Evolutionary conservation across 2,888 invertebrate genomes (phyloP), one percentile per base, ranked within the genome.

Genomic region (Thecocarcelia acutangulata): DNA sequence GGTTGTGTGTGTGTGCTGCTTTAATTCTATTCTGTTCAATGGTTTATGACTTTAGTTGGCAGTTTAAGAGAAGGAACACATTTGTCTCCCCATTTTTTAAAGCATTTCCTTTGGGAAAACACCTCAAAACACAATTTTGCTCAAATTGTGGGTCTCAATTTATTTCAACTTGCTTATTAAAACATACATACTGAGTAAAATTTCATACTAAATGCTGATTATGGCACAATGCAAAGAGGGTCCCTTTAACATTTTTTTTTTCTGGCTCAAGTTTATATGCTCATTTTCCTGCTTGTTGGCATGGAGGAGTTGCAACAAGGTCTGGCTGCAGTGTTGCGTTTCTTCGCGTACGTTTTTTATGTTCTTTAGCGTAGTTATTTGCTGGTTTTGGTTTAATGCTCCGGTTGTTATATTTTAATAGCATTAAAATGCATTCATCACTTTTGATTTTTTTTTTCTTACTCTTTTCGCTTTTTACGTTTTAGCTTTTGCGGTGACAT

Each of bases 351-450:
- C 3, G 13, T 54, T 9, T 5, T n/a, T 46, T 9, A 17, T 46
- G 54, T 63, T 19, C n/a, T 46, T 56, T 42, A 66, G 68, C 52
- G 28, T 44, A 33, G 68, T 73, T 73, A 58, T 59, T 75, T 68
- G 61, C 77, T 69, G 28, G 78, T 78, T 78, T 78, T 82, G 73
- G 63, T 77, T 77, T 81, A 81, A 81, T 77, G 81, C 77, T 81
- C 40, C 81, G 81, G 52, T 81, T 81, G 69, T 52, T 77, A 37
- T 46, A 59, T 69, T 63, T 74, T 46, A 69, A 74, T 70, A 59
- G 64, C 74, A 82, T 78, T 59, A 77, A 82, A 78, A 82, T 78
- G 69, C 77, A 82, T 82, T 78, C 78, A 82, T 82, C 82, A 82
- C 82, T 82, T 78, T 82, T 78, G 69, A 74, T 82, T 81, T 68